Base-by-base conservation (phyloP, 1,140 invertebrate genomes). In the Pollicipes pollicipes region DNA sequence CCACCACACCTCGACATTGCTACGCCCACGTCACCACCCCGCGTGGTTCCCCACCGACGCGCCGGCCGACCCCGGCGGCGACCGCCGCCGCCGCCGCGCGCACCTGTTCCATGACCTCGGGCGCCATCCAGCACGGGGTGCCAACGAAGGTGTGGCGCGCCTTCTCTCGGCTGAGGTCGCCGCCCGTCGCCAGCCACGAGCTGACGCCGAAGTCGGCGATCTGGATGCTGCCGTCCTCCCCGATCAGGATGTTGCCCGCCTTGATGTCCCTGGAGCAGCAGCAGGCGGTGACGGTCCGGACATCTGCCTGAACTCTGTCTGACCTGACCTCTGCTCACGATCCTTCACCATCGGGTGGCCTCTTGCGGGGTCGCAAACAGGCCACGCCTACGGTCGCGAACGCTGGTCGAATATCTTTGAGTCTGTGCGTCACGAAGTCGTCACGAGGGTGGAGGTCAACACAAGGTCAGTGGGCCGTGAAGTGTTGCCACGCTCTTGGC, bases 101-200 rank as follows among this genome's bases (percentile, higher is more conserved):
- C 72, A 89, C 89, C 85, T 97, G 94, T 83, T 98, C 94, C 95
- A 98, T 98, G 72, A 98, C 95, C 84, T 99, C 97, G 21, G 96
- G 96, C n/a, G 96, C 96, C 96, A 98, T 98, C 95, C 95, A 99
- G 79, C 96, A 98, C 0, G 96, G 84, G 4, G 85, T 86, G 10
- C 85, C 85, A 27, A 86, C 85, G 80, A 86, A 86, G 6, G 85
- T 86, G 76, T 87, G 85, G 70, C 85, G 75, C 2, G 83, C 81
- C 72, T 95, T 95, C 80, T 98, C 94, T 16, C 95, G 83, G n/a
- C 90, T 90, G 76, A 97, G 77, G 83, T 98, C 88, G 75, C 93
- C 82, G 72, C 93, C 88, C 30, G 94, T 90, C 71, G 92, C 91
- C 76, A 97, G 78, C 95, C 95, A 93, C 4, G 92, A 90, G 72